Percentiles rank a stretch among this genome's conserved stretches.
Evolutionary conservation across 2,113 vertebrate species (phyloP).

Genomic region (Hirundichthys speculiger): DNA sequence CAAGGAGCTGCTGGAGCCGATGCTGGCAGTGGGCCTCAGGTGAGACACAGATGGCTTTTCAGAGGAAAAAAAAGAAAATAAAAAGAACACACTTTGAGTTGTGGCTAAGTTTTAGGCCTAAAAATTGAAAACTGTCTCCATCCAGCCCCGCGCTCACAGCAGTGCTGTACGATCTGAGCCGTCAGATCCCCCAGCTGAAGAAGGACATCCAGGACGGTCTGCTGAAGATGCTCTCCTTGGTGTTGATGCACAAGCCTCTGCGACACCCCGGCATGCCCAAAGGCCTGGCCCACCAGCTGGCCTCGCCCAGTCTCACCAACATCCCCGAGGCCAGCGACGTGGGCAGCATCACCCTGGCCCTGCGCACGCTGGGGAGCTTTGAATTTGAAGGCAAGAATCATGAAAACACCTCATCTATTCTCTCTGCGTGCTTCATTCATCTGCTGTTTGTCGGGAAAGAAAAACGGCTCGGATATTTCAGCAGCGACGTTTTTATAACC

Average conservation of each 20-base stretch:
- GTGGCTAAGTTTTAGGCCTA: background rate
- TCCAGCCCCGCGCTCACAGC: conserved; percentile 93
- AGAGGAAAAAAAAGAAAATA: too few species aligned
- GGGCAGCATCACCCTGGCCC: conserved; percentile 95
- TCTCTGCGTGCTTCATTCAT: too few species aligned
- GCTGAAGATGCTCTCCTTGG: conserved; percentile 97
- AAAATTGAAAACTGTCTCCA: background rate
- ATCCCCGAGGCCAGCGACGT: conserved; percentile 96
- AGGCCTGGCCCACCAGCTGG: conserved; percentile 93
- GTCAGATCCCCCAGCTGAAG: conserved; percentile 97
- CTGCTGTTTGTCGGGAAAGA: too few species aligned
- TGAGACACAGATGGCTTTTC: too few species aligned
- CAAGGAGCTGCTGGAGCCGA: conserved; percentile 97
- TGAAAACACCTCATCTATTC: background rate
- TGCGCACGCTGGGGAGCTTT: conserved; percentile 96
- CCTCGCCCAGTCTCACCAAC: conserved; percentile 95
- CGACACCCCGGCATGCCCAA: conserved; percentile 98
- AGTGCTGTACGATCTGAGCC: conserved; percentile 96
- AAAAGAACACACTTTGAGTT: too few species aligned
- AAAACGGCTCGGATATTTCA: too few species aligned
- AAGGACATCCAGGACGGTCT: conserved; percentile 99
- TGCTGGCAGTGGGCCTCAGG: conserved; percentile 98
- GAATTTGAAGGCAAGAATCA: conserved; percentile 91
- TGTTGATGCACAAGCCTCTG: conserved; percentile 97
- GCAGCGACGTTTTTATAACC: too few species aligned